A percentile compares a stretch with the other conserved stretches of the same genome.
These are phyloP conservation scores for Odontesthes bonariensis DNA, from an alignment of 2,113 vertebrate genomes.

Conservation along the genomic window DNA sequence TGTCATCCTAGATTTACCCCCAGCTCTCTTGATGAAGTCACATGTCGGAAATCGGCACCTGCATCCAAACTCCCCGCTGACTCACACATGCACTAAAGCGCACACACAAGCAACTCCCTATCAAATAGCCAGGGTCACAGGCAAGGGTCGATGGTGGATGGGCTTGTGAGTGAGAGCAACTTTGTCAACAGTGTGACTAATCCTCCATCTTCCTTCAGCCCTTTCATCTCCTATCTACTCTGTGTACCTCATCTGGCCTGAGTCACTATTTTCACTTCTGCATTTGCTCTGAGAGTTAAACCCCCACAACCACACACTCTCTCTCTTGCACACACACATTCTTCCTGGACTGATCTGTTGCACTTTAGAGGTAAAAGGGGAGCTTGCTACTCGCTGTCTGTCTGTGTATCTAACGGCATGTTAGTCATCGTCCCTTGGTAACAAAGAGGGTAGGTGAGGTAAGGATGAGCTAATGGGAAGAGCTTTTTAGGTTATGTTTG, in stretches of 20 bases:
- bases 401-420: conserved; percentile 39
- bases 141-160: conserved; percentile 34
- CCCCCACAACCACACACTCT: not conserved
- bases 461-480: conserved; percentile 72
- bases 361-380: conserved; percentile 29
- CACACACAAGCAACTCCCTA: conserved; percentile 19
- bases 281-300: conserved; percentile 20
- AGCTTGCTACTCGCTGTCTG: conserved; percentile 17
- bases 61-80: conserved; percentile 19
- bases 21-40: conserved; percentile 53
- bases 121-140: conserved; percentile 40
- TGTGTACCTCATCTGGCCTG: conserved; percentile 49
- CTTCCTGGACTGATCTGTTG: conserved; percentile 14
- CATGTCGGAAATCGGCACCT: conserved; percentile 40
- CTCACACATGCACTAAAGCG: not conserved
- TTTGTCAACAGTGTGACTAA: conserved; percentile 70
- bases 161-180: conserved; percentile 45
- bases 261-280: conserved; percentile 51
- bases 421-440: conserved; percentile 66
- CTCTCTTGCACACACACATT: not conserved
- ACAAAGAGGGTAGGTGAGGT: conserved; percentile 64
- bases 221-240: conserved; percentile 37
- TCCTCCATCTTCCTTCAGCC: conserved; percentile 40
- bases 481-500: conserved; percentile 58
- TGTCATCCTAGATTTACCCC: conserved; percentile 9